A percentile compares a stretch with the other conserved stretches of the same genome.
These are phyloP conservation scores for Protobothrops mucrosquamatus DNA, from an alignment of 2,113 vertebrate species.

Conservation along the genomic window DNA sequence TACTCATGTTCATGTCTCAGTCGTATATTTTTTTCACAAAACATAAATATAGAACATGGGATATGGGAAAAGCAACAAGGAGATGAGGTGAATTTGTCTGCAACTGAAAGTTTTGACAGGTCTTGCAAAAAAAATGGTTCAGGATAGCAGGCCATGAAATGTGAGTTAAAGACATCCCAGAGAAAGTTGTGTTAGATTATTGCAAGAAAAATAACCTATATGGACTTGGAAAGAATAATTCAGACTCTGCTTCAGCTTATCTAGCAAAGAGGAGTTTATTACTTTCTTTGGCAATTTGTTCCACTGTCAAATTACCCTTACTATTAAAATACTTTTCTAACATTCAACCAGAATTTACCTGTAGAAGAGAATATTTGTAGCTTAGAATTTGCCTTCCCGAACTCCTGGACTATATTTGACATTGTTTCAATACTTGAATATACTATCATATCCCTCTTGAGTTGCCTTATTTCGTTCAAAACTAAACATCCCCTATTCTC, in stretches of 20 bases:
- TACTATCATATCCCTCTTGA: background rate
- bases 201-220: background rate
- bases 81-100: background rate
- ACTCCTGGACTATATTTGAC: background rate
- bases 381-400: background rate
- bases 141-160: background rate
- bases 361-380: background rate
- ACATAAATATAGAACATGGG: background rate
- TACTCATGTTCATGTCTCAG: background rate
- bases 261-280: background rate
- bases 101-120: background rate
- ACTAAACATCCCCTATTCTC: background rate
- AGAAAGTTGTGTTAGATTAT: background rate
- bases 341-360: background rate
- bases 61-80: background rate
- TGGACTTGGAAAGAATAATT: background rate
- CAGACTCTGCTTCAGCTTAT: background rate
- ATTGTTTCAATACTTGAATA: background rate
- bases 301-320: background rate
- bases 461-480: background rate
- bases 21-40: background rate
- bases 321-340: background rate
- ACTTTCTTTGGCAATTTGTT: background rate
- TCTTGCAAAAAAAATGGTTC: background rate
- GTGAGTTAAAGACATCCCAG: background rate